A percentile compares a stretch with the other conserved stretches of the same genome.
Conservation (phyloP, 2,797 vertebrate species). For the Garrulus glandarius region DNA sequence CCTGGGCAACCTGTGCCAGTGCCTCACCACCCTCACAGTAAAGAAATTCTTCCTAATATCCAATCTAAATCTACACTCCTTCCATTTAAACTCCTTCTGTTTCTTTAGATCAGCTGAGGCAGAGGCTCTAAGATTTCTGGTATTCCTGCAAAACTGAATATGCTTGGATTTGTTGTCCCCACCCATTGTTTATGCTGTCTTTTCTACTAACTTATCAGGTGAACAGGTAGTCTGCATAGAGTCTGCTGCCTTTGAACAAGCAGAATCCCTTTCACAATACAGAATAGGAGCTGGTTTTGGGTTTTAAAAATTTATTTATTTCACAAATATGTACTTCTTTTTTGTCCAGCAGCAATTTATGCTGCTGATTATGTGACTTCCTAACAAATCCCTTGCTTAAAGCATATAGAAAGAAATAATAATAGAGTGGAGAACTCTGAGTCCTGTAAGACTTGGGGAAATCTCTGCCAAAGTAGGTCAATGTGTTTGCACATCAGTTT, state of each 20-base stretch:
- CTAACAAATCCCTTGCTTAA: neutral
- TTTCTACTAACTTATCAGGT: neutral
- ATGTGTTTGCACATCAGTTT: neutral
- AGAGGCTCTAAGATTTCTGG: neutral
- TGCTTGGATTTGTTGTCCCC: neutral
- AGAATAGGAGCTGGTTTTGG: neutral
- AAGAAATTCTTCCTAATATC: neutral
- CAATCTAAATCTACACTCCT: neutral
- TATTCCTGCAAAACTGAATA: neutral
- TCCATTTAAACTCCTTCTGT: neutral
- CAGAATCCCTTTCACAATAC: neutral
- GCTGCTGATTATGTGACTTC: neutral
- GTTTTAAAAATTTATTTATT: neutral
- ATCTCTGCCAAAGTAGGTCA: constrained; percentile 31
- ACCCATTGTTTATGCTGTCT: neutral
- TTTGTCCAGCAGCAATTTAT: neutral
- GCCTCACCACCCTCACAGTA: neutral
- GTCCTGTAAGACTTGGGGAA: neutral
- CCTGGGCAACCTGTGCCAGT: no score
- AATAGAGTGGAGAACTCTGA: neutral
- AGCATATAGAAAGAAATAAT: neutral
- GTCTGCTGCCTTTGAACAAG: neutral
- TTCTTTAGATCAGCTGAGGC: neutral
- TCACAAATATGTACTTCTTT: neutral
- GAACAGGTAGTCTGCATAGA: neutral